Percentiles rank a stretch among this genome's conserved stretches.
These are phyloP conservation scores for Branchinecta lynchi DNA, from an alignment of 1,140 invertebrate genomes.

Conservation along the genomic window DNA sequence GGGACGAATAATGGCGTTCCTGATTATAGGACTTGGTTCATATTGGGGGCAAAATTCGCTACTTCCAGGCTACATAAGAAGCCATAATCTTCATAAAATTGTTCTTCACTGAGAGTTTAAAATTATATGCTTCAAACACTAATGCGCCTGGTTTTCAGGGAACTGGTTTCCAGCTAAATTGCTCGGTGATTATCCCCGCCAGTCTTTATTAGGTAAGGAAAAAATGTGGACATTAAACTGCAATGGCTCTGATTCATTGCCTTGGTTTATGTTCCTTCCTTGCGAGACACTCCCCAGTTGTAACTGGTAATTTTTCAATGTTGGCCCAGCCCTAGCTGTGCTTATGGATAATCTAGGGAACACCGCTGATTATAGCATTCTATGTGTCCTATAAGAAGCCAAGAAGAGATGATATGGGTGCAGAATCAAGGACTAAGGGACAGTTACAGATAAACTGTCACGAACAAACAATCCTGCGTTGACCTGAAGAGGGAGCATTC, in stretches of 20 bases:
- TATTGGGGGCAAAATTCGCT: neutral
- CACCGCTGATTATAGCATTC: too few species aligned
- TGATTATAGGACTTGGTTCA: neutral
- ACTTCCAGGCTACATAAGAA: neutral
- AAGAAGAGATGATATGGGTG: too few species aligned
- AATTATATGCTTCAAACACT: neutral
- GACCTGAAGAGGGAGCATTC: too few species aligned
- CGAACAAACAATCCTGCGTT: too few species aligned
- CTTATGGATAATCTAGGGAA: too few species aligned
- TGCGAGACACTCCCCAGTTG: neutral
- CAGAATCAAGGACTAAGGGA: too few species aligned
- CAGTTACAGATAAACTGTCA: too few species aligned
- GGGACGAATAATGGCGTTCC: neutral
- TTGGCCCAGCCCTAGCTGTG: too few species aligned
- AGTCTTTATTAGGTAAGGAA: neutral
- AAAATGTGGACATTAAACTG: neutral
- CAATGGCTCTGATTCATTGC: neutral
- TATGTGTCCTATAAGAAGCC: too few species aligned
- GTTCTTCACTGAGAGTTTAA: neutral
- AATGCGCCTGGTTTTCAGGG: neutral
- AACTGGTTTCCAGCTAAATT: neutral
- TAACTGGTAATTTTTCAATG: neutral
- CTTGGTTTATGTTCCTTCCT: neutral
- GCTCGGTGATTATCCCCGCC: neutral
- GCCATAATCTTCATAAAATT: neutral